Evolutionary conservation across 1,140 invertebrate genomes (phyloP), one percentile per base, ranked within the genome.

Genomic region (Drosophila jambulina): DNA sequence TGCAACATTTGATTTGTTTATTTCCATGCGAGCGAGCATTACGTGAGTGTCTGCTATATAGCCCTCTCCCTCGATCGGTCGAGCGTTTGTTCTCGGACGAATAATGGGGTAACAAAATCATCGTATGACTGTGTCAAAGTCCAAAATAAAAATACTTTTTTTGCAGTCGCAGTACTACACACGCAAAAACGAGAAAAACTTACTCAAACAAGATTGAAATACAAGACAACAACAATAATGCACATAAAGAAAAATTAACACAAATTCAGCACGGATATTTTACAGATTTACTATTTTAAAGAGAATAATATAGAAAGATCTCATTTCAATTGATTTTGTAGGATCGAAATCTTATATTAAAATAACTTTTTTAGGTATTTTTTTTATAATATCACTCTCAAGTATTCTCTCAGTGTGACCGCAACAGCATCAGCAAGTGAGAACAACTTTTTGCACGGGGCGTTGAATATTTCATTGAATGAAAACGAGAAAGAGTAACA

Each of bases 91-190:
- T 67, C 68, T 34, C 63, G 53, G 61, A 19, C 56, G 46, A 45
- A 82, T 65, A 80, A 80, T 88, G 84, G 80, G 84, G 71, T 86
- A 85, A 82, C 74, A 68, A 83, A 88, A 80, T 88, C 84, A 88
- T 88, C 84, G 84, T 85, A 88, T 88, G 84, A 88, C 81, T 90
- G 85, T 90, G 85, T 69, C 84, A 88, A 88, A 88, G 84, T 88
- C 84, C 84, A 81, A 90, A 90, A 88, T 84, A 90, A 88, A 88
- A 88, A 88, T 81, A 81, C 82, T 88, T 83, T 86, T 65, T 79
- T 74, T 64, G 34, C 75, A 62, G 70, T 78, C 71, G 76, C 76
- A 67, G 63, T 75, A 68, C 75, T 75, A 68, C 75, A 57, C 68
- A 60, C 67, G 80, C 75, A 60, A 86, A 67, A 86, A 80, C 60